These are phyloP conservation scores for Molorchus minor DNA, from an alignment of 2,888 invertebrate genomes.

Conservation along the genomic window DNA sequence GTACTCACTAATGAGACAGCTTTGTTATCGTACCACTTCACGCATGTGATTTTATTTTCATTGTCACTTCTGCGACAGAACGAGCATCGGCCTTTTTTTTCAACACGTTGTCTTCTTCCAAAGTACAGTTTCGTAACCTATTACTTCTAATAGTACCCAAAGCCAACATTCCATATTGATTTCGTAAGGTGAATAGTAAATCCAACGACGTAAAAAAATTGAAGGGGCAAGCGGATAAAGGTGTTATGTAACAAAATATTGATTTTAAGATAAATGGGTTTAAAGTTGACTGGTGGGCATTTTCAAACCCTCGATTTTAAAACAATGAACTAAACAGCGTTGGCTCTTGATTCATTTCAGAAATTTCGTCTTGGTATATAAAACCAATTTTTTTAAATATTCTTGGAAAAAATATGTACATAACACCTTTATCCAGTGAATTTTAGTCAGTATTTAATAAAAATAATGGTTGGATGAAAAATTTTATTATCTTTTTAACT, in stretches of 20 bases:
- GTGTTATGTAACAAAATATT: neutral
- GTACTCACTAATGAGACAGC: slow-evolving; percentile 16
- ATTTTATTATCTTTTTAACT: neutral
- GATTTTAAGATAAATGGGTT: neutral
- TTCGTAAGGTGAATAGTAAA: neutral
- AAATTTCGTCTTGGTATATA: neutral
- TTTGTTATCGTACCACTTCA: slow-evolving; percentile 29
- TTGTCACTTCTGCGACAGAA: slow-evolving; percentile 8
- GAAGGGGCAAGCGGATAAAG: neutral
- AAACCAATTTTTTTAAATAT: neutral
- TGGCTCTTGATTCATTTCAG: neutral
- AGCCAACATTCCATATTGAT: neutral
- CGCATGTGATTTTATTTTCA: slow-evolving; percentile 11
- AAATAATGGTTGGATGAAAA: neutral
- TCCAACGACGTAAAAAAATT: neutral
- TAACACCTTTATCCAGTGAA: neutral
- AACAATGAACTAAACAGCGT: neutral
- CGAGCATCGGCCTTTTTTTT: slow-evolving; percentile 10
- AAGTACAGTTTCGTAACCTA: slow-evolving; percentile 7
- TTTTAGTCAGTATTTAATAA: neutral
- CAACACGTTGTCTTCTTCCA: slow-evolving; percentile 6
- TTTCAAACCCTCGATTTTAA: neutral
- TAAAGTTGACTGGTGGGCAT: neutral
- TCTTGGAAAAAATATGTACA: neutral
- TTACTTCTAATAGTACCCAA: slow-evolving; percentile 10